Evolutionary conservation across 1,140 invertebrate genomes (phyloP).

Genomic region (Pogonomyrmex californicus): DNA sequence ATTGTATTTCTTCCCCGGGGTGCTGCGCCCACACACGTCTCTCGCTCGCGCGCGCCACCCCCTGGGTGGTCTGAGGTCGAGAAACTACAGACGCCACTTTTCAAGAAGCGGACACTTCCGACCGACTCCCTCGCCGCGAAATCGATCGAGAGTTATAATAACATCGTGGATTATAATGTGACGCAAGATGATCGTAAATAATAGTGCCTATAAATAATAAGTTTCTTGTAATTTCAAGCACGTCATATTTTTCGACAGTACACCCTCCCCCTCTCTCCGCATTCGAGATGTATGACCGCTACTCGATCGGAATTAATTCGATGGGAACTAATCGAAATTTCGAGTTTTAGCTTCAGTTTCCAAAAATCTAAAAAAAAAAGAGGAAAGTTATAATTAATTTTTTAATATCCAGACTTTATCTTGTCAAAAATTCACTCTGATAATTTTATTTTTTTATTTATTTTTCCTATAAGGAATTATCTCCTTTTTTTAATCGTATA

Average conservation of each 20-base stretch:
- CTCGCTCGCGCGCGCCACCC: conserved; percentile 28
- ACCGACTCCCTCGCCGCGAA: conserved; percentile 11
- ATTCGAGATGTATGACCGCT: not conserved
- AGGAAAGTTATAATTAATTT: not conserved
- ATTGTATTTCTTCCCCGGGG: conserved; percentile 63
- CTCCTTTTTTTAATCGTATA: not conserved
- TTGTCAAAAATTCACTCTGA: not conserved
- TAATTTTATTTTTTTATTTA: not conserved
- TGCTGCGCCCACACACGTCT: conserved; percentile 6
- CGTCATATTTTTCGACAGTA: conserved; percentile 28
- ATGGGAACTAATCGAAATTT: not conserved
- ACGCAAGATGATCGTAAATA: conserved; percentile 13
- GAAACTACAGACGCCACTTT: conserved; percentile 56
- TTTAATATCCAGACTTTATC: not conserved
- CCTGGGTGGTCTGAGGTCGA: conserved; percentile 21
- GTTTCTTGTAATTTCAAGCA: conserved; percentile 21
- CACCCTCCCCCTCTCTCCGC: too few species aligned
- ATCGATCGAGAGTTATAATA: conserved; percentile 50
- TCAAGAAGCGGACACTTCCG: conserved; percentile 39
- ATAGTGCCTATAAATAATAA: conserved; percentile 32
- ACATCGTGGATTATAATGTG: conserved; percentile 36
- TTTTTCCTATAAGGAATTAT: not conserved
- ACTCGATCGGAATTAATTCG: not conserved
- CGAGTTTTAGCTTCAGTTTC: not conserved
- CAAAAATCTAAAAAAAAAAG: not conserved